Conservation (phyloP, 1,140 invertebrate genomes). For the Pseudomyrmex pallidus region DNA sequence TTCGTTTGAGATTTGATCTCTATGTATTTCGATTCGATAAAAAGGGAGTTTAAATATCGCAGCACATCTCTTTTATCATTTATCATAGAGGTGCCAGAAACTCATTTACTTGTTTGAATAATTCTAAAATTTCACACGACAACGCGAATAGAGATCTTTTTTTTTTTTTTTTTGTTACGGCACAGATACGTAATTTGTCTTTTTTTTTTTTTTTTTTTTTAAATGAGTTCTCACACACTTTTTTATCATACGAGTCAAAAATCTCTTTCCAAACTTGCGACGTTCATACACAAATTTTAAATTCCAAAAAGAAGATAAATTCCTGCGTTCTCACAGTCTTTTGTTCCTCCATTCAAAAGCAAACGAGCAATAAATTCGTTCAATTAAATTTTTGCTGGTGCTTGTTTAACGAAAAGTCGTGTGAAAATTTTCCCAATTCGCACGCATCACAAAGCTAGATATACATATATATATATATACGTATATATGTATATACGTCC, state of each 20-base stretch:
- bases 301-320: neutral
- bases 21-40: neutral
- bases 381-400: conserved; percentile 6
- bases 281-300: neutral
- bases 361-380: conserved; percentile 18
- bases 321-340: neutral
- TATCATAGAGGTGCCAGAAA: neutral
- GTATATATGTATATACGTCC: too few relatives aligned
- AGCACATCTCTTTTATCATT: neutral
- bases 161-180: neutral
- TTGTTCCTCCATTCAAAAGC: conserved; percentile 4
- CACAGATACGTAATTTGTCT: neutral
- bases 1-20: neutral
- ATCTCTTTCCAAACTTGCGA: neutral
- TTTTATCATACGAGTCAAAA: neutral
- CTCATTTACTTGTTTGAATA: neutral
- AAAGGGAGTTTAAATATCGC: conserved; percentile 14
- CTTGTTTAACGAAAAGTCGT: conserved; percentile 2
- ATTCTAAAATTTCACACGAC: neutral
- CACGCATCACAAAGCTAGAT: neutral
- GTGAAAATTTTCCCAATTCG: neutral
- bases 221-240: neutral
- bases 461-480: conserved; percentile 10
- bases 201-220: too few relatives aligned
- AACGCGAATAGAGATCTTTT: neutral